These are phyloP conservation scores for Clarias laeviceps DNA, from an alignment of 2,797 vertebrate genomes.

Conservation along the genomic window DNA sequence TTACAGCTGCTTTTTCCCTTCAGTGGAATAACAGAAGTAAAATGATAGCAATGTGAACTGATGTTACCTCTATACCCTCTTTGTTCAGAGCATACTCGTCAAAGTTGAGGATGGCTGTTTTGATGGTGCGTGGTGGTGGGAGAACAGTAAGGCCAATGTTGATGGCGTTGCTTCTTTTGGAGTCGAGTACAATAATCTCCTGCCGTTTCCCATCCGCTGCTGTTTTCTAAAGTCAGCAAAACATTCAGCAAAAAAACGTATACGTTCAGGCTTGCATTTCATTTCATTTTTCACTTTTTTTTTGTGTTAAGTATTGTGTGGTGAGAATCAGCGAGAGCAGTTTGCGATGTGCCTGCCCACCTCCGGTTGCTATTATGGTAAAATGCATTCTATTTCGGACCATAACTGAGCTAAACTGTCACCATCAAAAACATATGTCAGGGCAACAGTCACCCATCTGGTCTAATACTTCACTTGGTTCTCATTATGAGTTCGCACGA, in stretches of 20 bases:
- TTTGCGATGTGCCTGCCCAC: background rate
- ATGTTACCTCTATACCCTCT: constrained; percentile 95
- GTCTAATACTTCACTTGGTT: constrained; percentile 25
- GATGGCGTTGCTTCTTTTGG: constrained; percentile 95
- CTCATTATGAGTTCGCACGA: constrained; percentile 40
- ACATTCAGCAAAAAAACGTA: constrained; percentile 12
- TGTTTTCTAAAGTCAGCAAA: constrained; percentile 80
- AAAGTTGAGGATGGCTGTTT: constrained; percentile 97
- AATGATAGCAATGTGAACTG: background rate
- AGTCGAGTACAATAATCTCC: constrained; percentile 95
- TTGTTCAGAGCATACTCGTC: constrained; percentile 99
- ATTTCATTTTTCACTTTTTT: background rate
- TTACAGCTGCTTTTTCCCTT: background rate
- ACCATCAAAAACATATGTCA: constrained; percentile 33
- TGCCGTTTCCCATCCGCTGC: constrained; percentile 95
- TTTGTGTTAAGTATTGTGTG: background rate
- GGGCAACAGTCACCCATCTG: constrained; percentile 27
- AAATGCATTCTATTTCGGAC: background rate
- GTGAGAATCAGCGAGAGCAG: background rate
- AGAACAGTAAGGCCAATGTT: constrained; percentile 96
- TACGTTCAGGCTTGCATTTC: background rate
- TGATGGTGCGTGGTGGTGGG: constrained; percentile 95
- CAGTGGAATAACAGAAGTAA: background rate
- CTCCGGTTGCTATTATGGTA: background rate
- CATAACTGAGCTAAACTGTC: background rate